These are phyloP conservation scores for Caranx ignobilis DNA, from an alignment of 2,113 vertebrate species.

Conservation along the genomic window DNA sequence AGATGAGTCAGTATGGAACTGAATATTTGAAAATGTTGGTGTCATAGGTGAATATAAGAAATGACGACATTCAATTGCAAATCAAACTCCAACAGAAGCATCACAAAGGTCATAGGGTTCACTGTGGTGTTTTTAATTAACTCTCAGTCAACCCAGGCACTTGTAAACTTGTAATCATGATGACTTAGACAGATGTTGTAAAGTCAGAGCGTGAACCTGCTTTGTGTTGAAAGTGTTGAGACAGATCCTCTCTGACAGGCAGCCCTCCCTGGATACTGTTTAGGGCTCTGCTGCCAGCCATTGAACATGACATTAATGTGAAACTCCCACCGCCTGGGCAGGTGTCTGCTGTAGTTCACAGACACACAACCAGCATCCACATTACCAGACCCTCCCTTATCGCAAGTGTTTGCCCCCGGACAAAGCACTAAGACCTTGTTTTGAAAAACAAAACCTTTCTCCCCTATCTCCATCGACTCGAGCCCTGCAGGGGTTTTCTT, in stretches of 20 bases:
- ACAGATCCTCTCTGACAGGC: slow-evolving; percentile 42
- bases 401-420: slow-evolving; percentile 42
- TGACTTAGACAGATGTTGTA: neutral
- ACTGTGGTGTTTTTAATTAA: neutral
- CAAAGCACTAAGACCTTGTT: slow-evolving; percentile 45
- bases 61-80: neutral
- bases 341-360: slow-evolving; percentile 41
- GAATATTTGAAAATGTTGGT: too few species aligned
- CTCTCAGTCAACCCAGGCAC: neutral
- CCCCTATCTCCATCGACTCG: neutral
- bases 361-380: slow-evolving; percentile 24
- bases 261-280: slow-evolving; percentile 33
- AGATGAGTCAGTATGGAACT: too few species aligned
- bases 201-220: slow-evolving; percentile 15
- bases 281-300: slow-evolving; percentile 12
- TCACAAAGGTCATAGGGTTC: neutral
- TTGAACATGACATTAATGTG: slow-evolving; percentile 54
- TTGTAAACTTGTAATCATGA: neutral
- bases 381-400: slow-evolving; percentile 27
- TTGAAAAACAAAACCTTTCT: slow-evolving; percentile 18
- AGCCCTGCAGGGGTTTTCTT: slow-evolving; percentile 15
- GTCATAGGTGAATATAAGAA: too few species aligned
- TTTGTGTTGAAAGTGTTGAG: slow-evolving; percentile 6
- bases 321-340: slow-evolving; percentile 40
- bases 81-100: neutral